phyloP scores from a whole-genome alignment of 2,888 invertebrate genomes.

The Amphiduros pacificus region DNA sequence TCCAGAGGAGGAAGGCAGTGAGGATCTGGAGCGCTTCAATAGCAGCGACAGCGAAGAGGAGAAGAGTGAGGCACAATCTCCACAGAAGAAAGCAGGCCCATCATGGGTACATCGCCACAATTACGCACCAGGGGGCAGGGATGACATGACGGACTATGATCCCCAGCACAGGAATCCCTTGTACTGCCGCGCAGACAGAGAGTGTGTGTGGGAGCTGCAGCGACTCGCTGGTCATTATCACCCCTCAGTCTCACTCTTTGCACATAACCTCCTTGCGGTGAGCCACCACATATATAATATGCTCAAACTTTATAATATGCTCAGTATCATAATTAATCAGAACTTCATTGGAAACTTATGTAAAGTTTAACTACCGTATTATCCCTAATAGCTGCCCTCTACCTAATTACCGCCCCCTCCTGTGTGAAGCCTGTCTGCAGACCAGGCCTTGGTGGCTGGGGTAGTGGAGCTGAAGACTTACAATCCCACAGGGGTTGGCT shows the following conservation, averaged over 20 bases:
- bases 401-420: too few relatives aligned
- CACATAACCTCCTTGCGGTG: conserved; percentile 73
- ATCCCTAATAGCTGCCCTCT: too few relatives aligned
- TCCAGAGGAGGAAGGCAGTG: conserved; percentile 39
- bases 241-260: conserved; percentile 88
- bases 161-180: conserved; percentile 77
- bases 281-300: neutral
- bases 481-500: too few relatives aligned
- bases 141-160: conserved; percentile 47
- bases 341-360: neutral
- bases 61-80: neutral
- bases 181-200: conserved; percentile 76
- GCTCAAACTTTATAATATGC: too few relatives aligned
- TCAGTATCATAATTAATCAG: too few relatives aligned
- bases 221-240: conserved; percentile 78
- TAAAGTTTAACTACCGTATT: neutral
- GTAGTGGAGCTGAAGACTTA: too few relatives aligned
- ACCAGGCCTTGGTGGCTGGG: too few relatives aligned
- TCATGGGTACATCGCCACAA: conserved; percentile 57
- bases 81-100: conserved; percentile 11
- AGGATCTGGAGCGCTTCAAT: too few relatives aligned
- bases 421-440: too few relatives aligned
- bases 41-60: too few relatives aligned
- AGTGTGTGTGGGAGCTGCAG: conserved; percentile 76
- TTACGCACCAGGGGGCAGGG: neutral